Evolutionary conservation across 2,113 vertebrate genomes (phyloP).

Genomic region (Azemiops feae): DNA sequence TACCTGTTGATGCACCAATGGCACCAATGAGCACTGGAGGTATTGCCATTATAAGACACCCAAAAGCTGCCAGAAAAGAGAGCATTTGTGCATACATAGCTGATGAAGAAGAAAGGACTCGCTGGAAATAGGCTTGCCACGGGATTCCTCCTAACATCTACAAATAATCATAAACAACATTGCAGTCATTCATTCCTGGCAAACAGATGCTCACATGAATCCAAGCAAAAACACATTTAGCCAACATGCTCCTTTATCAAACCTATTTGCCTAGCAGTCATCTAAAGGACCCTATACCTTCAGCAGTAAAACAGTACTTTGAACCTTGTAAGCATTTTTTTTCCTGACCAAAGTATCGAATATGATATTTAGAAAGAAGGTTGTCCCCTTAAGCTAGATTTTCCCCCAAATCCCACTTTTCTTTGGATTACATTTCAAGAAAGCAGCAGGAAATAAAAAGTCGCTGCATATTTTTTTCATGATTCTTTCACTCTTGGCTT

Average conservation of each 20-base stretch:
- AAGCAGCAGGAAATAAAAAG: background rate
- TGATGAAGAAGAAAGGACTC: constrained; percentile 96
- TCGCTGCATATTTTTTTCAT: background rate
- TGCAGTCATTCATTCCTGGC: background rate
- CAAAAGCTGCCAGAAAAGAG: constrained; percentile 94
- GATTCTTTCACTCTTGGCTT: background rate
- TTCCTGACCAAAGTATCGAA: background rate
- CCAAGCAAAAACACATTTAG: background rate
- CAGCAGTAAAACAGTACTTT: background rate
- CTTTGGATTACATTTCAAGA: background rate
- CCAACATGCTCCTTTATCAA: background rate
- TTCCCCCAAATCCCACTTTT: background rate
- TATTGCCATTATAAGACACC: constrained; percentile 92
- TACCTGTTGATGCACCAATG: constrained; percentile 95
- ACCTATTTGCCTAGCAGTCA: background rate
- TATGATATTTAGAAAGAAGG: background rate
- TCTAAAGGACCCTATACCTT: background rate
- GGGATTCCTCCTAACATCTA: constrained; percentile 96
- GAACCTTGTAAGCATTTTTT: background rate
- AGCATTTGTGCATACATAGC: constrained; percentile 95
- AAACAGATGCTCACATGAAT: background rate
- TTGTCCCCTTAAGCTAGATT: background rate
- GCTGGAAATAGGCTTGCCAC: constrained; percentile 98
- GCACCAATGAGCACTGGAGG: constrained; percentile 92
- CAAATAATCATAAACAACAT: constrained; percentile 29